A percentile compares a stretch with the other conserved stretches of the same genome.
These are phyloP conservation scores for Crypturellus undulatus DNA, from an alignment of 2,113 vertebrate species.

Conservation along the genomic window DNA sequence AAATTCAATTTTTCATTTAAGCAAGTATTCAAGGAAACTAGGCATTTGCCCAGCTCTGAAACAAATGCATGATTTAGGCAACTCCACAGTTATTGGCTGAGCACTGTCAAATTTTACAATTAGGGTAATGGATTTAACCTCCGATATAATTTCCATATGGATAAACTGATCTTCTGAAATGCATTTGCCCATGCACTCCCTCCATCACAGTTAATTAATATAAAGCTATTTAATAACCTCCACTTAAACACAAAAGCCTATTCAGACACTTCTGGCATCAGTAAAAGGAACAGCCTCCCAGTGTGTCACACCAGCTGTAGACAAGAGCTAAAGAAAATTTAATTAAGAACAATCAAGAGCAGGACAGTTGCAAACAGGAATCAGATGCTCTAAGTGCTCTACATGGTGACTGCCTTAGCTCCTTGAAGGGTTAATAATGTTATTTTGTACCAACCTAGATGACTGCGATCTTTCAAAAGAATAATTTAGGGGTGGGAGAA, in stretches of 20 bases:
- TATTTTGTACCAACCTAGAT: not conserved
- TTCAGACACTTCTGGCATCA: slow-evolving; percentile 55
- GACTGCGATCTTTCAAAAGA: not conserved
- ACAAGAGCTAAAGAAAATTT: slow-evolving; percentile 32
- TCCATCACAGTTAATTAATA: slow-evolving; percentile 66
- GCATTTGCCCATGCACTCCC: slow-evolving; percentile 48
- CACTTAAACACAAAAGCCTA: slow-evolving; percentile 62
- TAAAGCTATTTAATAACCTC: slow-evolving; percentile 65
- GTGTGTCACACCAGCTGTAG: slow-evolving; percentile 41
- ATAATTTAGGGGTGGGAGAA: not conserved
- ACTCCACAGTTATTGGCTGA: slow-evolving; percentile 13
- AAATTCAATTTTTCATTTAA: slow-evolving; percentile 39
- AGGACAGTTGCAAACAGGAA: slow-evolving; percentile 39
- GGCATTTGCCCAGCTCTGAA: slow-evolving; percentile 8
- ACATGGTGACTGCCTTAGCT: not conserved
- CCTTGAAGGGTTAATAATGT: not conserved
- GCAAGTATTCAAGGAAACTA: slow-evolving; percentile 19
- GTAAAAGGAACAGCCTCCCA: slow-evolving; percentile 47
- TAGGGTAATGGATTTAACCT: slow-evolving; percentile 59
- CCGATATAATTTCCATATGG: slow-evolving; percentile 36
- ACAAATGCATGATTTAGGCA: slow-evolving; percentile 11
- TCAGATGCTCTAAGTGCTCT: slow-evolving; percentile 1
- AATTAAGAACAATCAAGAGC: not conserved
- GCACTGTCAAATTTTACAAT: slow-evolving; percentile 24
- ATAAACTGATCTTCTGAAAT: slow-evolving; percentile 42